Base-by-base conservation (phyloP, 2,888 invertebrate species). In the Trachelus stipa region DNA sequence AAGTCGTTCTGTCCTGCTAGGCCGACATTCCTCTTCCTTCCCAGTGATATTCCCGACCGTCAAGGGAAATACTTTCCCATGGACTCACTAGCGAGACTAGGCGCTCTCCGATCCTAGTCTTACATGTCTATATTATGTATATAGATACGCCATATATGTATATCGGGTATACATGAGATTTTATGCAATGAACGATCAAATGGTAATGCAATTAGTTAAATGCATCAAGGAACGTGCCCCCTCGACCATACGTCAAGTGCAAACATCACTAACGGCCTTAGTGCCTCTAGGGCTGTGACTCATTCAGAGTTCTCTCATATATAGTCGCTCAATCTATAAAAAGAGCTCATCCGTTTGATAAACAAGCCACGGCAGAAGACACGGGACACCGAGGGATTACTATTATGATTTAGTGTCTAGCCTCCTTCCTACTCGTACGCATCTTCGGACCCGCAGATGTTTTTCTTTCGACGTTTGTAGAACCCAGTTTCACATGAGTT, bases 161-260 rank as follows among this genome's bases (percentile, higher is more conserved):
- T 23, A 37, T 15, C 12, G 23, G 23, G 9, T 9, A 56, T 56
- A 56, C 56, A 23, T 23, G 56, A 56, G 69, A 69, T 76, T 76
- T 76, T 69, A 76, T 76, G 69, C 69, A 69, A 69, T n/a, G 76
- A 71, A 76, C 76, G 69, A 76, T 76, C 69, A 76, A 37, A 69
- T 75, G 76, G 79, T 82, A 83, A 84, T 82, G 83, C 83, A 85
- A 86, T 86, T 85, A 86, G 81, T 82, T 81, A 82, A 84, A 85
- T 83, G 83, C 77, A 77, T 74, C 77, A 76, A 71, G 37, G 75
- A 69, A 73, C 80, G 76, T 33, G 79, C 76, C 74, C 74, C 79
- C 69, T 76, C 79, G 79, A 40, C 34, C 69, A 79, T 79, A 81
- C 81, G 78, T 81, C 79, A 79, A 77, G 81, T 73, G 81, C 81